These are phyloP conservation scores for Gila robusta DNA, from an alignment of 2,797 vertebrate genomes.

Conservation along the genomic window DNA sequence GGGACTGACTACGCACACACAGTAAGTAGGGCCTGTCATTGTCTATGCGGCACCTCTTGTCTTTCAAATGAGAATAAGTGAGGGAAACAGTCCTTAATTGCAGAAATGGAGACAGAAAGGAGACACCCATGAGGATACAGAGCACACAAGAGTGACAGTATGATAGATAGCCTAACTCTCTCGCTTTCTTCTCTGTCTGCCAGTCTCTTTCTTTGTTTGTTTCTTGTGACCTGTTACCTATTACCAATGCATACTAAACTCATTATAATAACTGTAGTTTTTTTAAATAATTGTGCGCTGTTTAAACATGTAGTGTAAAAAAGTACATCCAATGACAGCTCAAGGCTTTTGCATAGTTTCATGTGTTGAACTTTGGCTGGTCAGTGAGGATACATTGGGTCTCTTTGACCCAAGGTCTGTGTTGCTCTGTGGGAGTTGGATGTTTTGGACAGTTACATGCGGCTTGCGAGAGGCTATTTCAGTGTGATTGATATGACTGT, in stretches of 20 bases:
- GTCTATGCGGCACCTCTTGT: constrained; percentile 23
- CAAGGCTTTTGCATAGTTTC: not conserved
- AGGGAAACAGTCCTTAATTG: constrained; percentile 58
- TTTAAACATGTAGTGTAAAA: not conserved
- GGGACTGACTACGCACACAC: constrained; percentile 2
- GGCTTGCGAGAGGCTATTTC: constrained; percentile 2
- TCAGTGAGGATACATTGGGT: constrained; percentile 5
- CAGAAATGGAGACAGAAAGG: constrained; percentile 47
- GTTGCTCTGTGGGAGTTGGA: constrained; percentile 24
- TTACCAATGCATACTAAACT: not conserved
- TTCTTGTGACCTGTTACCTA: not conserved
- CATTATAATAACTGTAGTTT: not conserved
- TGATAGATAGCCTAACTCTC: constrained; percentile 20
- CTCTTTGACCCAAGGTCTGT: constrained; percentile 41
- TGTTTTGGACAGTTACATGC: constrained; percentile 32
- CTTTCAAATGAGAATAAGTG: constrained; percentile 57
- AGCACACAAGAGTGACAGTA: constrained; percentile 37
- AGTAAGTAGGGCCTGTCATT: not conserved
- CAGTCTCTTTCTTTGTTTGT: not conserved
- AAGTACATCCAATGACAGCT: not conserved
- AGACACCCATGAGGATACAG: constrained; percentile 47
- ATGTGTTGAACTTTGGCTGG: not conserved
- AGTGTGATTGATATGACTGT: constrained; percentile 45
- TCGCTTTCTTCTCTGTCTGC: constrained; percentile 21
- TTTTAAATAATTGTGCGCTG: not conserved